Percentiles rank a stretch among this genome's conserved stretches.
Evolutionary conservation across 2,113 vertebrate species (phyloP).

Genomic region (Platanista minor): DNA sequence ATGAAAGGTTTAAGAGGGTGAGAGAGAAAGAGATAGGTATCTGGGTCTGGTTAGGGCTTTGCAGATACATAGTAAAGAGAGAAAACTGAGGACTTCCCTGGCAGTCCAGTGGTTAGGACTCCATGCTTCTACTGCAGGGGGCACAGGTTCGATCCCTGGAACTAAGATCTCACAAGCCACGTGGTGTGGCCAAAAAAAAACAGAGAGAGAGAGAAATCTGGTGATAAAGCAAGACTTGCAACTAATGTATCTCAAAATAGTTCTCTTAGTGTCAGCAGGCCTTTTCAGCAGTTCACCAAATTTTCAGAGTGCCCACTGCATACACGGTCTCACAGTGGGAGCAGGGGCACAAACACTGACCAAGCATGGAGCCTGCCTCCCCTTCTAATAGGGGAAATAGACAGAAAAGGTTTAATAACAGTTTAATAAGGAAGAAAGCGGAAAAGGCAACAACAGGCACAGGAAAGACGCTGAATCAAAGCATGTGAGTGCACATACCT

Average conservation of each 20-base stretch:
- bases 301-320: background rate
- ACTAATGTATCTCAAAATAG: background rate
- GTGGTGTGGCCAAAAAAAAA: too few relatives aligned
- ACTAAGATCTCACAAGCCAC: too few relatives aligned
- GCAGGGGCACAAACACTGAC: background rate
- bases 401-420: background rate
- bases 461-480: slow-evolving; percentile 17
- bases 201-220: background rate
- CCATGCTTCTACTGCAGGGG: too few relatives aligned
- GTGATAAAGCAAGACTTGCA: background rate
- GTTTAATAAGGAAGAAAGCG: background rate
- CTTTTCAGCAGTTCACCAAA: background rate
- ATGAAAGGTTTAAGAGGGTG: background rate
- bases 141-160: too few relatives aligned
- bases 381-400: background rate
- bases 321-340: background rate
- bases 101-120: too few relatives aligned
- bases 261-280: background rate
- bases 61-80: background rate
- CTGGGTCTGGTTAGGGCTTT: background rate
- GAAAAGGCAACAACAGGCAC: background rate
- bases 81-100: background rate
- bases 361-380: background rate
- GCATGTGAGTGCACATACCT: background rate
- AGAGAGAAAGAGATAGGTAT: background rate